Percentiles rank a stretch among this genome's conserved stretches.
Evolutionary conservation across 2,113 vertebrate genomes (phyloP).

Genomic region (Tenrec ecaudatus): DNA sequence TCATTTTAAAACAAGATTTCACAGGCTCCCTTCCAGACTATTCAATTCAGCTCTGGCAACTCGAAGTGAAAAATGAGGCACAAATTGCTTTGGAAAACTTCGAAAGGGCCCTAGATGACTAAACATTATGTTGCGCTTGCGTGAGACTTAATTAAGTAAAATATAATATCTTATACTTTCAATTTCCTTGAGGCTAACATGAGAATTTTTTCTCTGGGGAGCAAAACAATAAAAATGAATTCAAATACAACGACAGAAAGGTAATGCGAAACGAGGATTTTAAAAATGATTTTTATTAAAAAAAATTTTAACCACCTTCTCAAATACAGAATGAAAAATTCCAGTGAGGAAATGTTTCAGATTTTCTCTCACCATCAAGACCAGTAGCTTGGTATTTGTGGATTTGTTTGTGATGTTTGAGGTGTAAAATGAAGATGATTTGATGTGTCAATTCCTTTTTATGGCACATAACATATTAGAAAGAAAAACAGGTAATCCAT

Average conservation of each 20-base stretch:
- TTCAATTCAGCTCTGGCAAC: conserved; percentile 52
- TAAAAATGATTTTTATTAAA: not conserved
- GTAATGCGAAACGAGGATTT: not conserved
- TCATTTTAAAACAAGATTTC: conserved; percentile 69
- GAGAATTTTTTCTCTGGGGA: conserved; percentile 46
- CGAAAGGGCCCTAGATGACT: conserved; percentile 9
- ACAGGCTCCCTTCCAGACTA: conserved; percentile 47
- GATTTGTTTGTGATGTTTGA: conserved; percentile 53
- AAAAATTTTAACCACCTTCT: not conserved
- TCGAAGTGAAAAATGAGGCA: conserved; percentile 43
- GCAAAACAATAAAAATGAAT: conserved; percentile 57
- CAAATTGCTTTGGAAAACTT: conserved; percentile 59
- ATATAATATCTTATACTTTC: conserved; percentile 51
- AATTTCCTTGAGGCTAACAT: conserved; percentile 18
- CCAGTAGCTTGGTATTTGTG: not conserved
- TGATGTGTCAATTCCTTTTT: conserved; percentile 31
- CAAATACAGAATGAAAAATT: not conserved
- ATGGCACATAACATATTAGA: conserved; percentile 26
- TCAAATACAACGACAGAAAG: conserved; percentile 47
- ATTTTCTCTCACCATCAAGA: conserved; percentile 10
- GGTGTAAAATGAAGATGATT: conserved; percentile 13
- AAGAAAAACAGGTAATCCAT: conserved; percentile 42
- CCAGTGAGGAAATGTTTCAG: not conserved
- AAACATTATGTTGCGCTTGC: not conserved
- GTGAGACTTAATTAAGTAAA: conserved; percentile 41